A percentile compares a stretch with the other conserved stretches of the same genome.
Evolutionary conservation across 64 coral and sea anemone genomes (phyloP).

Genomic region (Orbicella faveolata): DNA sequence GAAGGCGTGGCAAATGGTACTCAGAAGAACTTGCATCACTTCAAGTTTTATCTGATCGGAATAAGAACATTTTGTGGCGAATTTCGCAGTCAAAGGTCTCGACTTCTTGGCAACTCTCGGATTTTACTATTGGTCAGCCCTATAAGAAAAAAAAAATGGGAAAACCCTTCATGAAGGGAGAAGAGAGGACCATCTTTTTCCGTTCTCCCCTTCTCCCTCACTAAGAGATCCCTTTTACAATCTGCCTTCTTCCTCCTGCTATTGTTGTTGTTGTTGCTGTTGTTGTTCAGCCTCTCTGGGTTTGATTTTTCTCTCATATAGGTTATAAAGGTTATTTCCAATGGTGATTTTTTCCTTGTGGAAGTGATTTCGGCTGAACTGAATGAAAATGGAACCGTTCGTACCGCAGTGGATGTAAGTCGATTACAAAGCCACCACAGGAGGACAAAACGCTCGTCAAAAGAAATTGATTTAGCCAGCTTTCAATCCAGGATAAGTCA

Average conservation of each 20-base stretch:
- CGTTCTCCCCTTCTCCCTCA: background rate
- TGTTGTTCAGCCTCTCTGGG: background rate
- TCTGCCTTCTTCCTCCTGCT: background rate
- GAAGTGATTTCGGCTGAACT: slow-evolving; percentile 67
- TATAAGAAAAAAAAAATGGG: too few species aligned
- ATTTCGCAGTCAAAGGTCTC: too few species aligned
- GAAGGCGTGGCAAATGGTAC: too few species aligned
- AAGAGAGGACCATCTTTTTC: too few species aligned
- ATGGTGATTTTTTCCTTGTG: slow-evolving; percentile 44
- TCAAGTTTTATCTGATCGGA: too few species aligned
- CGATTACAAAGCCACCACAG: slow-evolving; percentile 23
- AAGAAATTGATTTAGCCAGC: background rate
- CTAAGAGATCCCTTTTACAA: background rate
- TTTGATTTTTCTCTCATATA: background rate
- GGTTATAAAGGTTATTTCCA: background rate
- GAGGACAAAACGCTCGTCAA: slow-evolving; percentile 15
- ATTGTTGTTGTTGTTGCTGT: background rate
- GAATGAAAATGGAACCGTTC: slow-evolving; percentile 48
- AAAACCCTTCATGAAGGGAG: too few species aligned
- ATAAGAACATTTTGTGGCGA: too few species aligned
- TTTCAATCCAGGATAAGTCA: slow-evolving; percentile 9
- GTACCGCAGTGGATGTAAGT: slow-evolving; percentile 22
- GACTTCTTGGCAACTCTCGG: too few species aligned
- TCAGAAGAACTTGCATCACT: too few species aligned
- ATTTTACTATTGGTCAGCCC: too few species aligned